Percentiles rank a stretch among this genome's conserved stretches.
Evolutionary conservation across 2,797 vertebrate species (phyloP).

Genomic region (Cottoperca gobio): DNA sequence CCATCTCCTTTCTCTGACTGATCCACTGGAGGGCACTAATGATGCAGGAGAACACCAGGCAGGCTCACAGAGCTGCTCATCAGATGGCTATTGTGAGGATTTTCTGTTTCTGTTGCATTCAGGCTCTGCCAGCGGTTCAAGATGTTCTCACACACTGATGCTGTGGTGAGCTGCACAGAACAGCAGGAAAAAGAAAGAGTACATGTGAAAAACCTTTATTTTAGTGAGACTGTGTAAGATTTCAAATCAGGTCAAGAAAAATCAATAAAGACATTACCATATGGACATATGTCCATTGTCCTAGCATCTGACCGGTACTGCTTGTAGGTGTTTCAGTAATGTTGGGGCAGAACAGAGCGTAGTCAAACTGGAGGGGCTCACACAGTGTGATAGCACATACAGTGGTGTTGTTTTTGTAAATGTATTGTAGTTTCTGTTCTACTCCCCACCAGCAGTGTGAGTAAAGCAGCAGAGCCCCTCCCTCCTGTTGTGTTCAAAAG

Average conservation of each 20-base stretch:
- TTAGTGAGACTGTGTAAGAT: background rate
- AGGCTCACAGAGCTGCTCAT: slow-evolving; percentile 63
- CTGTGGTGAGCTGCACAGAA: slow-evolving; percentile 84
- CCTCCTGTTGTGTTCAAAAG: slow-evolving; percentile 91
- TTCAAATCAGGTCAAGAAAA: background rate
- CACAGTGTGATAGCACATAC: background rate
- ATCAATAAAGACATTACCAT: too few relatives aligned
- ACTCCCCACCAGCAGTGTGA: slow-evolving; percentile 88
- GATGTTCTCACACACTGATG: slow-evolving; percentile 83
- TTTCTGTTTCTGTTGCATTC: slow-evolving; percentile 68
- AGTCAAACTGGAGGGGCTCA: slow-evolving; percentile 89
- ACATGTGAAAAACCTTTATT: background rate
- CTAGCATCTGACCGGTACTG: too few relatives aligned
- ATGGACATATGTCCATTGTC: too few relatives aligned
- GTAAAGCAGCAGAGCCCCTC: slow-evolving; percentile 84
- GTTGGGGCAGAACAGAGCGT: slow-evolving; percentile 89
- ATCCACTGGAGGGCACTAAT: slow-evolving; percentile 88
- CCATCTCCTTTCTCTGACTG: slow-evolving; percentile 78
- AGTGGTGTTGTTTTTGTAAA: too few relatives aligned
- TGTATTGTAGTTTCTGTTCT: too few relatives aligned
- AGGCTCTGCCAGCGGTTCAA: slow-evolving; percentile 80
- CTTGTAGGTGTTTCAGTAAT: slow-evolving; percentile 79
- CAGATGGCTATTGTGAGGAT: slow-evolving; percentile 62
- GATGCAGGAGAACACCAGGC: slow-evolving; percentile 87
- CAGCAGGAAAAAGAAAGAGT: background rate